Percentiles rank a stretch among this genome's conserved stretches.
Conservation (phyloP, 2,113 vertebrate genomes). For the Anarhynchus alexandrinus region DNA sequence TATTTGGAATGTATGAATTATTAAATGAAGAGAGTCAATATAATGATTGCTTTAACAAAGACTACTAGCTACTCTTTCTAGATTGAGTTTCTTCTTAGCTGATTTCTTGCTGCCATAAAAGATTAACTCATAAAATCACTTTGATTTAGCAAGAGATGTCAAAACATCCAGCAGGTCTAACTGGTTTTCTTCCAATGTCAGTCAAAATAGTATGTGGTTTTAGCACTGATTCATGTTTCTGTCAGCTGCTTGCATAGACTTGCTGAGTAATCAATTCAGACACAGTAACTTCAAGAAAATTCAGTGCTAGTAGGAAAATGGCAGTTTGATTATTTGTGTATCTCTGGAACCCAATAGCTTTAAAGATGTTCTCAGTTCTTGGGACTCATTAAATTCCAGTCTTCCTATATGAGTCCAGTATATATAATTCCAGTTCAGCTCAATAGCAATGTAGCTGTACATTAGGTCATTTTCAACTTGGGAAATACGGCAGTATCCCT, state of each 20-base stretch:
- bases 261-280: conserved; percentile 39
- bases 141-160: conserved; percentile 56
- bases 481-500: background rate
- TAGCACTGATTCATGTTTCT: conserved; percentile 50
- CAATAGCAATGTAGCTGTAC: background rate
- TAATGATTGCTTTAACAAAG: background rate
- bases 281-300: background rate
- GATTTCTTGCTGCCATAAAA: conserved; percentile 24
- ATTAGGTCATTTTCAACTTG: background rate
- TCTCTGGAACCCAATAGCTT: background rate
- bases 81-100: background rate
- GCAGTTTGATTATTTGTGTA: background rate
- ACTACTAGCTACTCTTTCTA: background rate
- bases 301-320: background rate
- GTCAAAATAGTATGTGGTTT: conserved; percentile 44
- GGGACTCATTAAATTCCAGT: background rate
- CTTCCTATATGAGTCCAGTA: background rate
- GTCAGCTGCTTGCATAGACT: conserved; percentile 34
- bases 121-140: conserved; percentile 49
- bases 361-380: background rate
- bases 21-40: background rate
- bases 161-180: conserved; percentile 51
- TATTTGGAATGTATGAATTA: conserved; percentile 17
- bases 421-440: background rate
- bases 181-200: conserved; percentile 43